Base-by-base conservation (phyloP, 2,888 invertebrate genomes). In the Patella pellucida region DNA sequence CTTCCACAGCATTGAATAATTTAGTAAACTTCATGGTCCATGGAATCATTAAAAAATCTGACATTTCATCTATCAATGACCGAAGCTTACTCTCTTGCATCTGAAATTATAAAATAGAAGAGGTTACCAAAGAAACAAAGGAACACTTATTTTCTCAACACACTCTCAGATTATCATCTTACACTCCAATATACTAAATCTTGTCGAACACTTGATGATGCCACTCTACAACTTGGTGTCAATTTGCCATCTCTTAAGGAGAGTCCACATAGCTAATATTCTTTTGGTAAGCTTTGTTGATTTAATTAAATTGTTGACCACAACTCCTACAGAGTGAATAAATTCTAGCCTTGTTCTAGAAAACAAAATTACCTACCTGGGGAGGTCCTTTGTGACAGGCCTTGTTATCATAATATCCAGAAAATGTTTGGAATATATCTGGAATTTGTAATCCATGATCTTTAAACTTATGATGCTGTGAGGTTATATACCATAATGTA, bases 31-130 rank as follows among this genome's bases (percentile, higher is more conserved):
- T n/a, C n/a, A n/a, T n/a, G n/a, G n/a, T n/a, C n/a, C n/a, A n/a
- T 31, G 72, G 72, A n/a, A 72, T 19, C 72, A 72, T 72, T 16
- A 72, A 19, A 15, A 72, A 27, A n/a, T 62, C 62, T 27, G 72
- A 67, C 27, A 72, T n/a, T 15, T 31, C 41, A 23, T 54, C 56
- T 16, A 72, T 62, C 31, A 56, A 56, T 16, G n/a, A 23, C n/a
- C 51, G 7, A 14, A 72, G 72, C 41, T 27, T 72, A 23, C 23
- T 16, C 23, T 27, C 72, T 50, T 62, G 15, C 67, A 72, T 56
- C 72, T 72, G 72, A 19, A 72, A 67, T 41, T 11, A 72, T n/a
- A 67, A 72, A 23, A 27, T 27, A 52, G 19, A 52, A 31, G 19
- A 52, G n/a, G 23, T 54, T 71, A 71, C 31, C 11, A 14, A 27